A percentile compares a stretch with the other conserved stretches of the same genome.
phyloP scores from a whole-genome alignment of 2,797 vertebrate species.

The Pelochelys cantorii region DNA sequence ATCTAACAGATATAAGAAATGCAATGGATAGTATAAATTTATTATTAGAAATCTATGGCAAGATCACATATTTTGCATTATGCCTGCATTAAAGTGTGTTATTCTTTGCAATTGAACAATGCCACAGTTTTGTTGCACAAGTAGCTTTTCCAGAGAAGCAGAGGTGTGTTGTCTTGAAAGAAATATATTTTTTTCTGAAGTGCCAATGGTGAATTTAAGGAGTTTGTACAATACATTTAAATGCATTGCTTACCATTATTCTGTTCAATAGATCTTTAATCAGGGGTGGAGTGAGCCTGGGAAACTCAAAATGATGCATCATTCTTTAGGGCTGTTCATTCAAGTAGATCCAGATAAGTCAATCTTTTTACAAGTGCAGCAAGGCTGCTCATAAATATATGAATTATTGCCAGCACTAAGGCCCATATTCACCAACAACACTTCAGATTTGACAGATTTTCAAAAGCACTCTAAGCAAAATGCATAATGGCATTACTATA shows the following conservation, averaged over 20 bases:
- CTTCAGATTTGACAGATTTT: not conserved
- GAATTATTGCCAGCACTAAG: not conserved
- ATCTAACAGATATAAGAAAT: not conserved
- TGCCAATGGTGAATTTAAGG: not conserved
- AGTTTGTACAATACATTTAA: not conserved
- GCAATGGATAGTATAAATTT: not conserved
- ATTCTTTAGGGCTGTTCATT: not conserved
- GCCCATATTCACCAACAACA: not conserved
- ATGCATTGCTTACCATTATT: not conserved
- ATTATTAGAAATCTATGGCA: not conserved
- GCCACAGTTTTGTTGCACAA: not conserved
- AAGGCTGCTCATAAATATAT: not conserved
- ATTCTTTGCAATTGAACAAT: not conserved
- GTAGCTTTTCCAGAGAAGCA: not conserved
- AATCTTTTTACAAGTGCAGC: not conserved
- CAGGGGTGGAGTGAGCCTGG: not conserved
- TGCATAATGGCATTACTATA: not conserved
- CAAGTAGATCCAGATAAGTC: not conserved
- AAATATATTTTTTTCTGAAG: not conserved
- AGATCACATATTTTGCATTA: not conserved
- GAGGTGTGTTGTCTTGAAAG: not conserved
- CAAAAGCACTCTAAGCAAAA: not conserved
- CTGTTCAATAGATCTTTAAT: not conserved
- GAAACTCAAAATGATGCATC: not conserved
- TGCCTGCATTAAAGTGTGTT: not conserved